phyloP scores from a whole-genome alignment of 2,888 invertebrate genomes.

The Hypsopygia costalis region DNA sequence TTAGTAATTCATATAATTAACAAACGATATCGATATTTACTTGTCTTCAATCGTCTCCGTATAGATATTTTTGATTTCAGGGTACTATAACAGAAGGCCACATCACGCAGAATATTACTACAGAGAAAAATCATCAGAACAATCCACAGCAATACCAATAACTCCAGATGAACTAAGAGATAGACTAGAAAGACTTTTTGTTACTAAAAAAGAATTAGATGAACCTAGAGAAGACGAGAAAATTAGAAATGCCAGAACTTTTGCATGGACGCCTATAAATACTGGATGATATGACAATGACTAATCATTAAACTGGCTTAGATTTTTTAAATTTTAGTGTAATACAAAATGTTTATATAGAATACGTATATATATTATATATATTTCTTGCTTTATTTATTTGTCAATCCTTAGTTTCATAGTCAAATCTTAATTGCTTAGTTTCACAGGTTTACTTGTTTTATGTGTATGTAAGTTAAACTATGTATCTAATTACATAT shows the following conservation, averaged over 20 bases:
- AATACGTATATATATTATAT: too few relatives aligned
- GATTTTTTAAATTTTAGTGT: too few relatives aligned
- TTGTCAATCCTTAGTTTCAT: too few relatives aligned
- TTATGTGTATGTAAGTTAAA: too few relatives aligned
- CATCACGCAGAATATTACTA: conserved; percentile 53
- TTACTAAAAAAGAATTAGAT: conserved; percentile 59
- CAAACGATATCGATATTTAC: conserved; percentile 1
- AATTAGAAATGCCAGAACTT: conserved; percentile 60
- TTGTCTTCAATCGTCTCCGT: conserved; percentile 4
- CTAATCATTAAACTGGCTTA: too few relatives aligned
- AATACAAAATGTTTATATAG: too few relatives aligned
- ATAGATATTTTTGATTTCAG: conserved; percentile 33
- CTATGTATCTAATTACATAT: too few relatives aligned
- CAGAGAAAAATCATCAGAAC: conserved; percentile 55
- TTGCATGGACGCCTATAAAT: conserved; percentile 69
- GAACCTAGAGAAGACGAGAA: conserved; percentile 46
- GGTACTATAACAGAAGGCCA: conserved; percentile 55
- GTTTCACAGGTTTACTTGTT: too few relatives aligned
- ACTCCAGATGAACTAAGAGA: conserved; percentile 77
- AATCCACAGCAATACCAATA: conserved; percentile 59
- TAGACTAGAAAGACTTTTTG: conserved; percentile 70
- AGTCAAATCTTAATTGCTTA: too few relatives aligned
- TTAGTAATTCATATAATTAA: too few relatives aligned
- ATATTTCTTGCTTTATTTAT: too few relatives aligned
- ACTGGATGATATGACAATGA: conserved; percentile 27